Conservation (phyloP, 2,797 vertebrate genomes). For the Pogoniulus pusillus region DNA sequence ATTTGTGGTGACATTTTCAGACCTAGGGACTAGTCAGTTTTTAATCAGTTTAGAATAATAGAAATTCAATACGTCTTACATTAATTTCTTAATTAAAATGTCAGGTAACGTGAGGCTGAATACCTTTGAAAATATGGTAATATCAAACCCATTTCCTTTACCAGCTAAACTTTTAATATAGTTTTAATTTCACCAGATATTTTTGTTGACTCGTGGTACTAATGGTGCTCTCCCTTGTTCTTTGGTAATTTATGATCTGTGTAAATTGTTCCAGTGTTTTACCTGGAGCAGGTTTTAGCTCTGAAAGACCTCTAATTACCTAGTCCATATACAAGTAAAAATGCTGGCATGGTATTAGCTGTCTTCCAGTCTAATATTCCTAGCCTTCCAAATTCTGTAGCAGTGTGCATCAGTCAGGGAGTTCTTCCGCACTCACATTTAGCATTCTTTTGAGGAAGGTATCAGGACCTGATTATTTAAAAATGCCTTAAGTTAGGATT, state of each 20-base stretch:
- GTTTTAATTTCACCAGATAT: slow-evolving; percentile 13
- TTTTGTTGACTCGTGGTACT: not conserved
- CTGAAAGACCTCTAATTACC: not conserved
- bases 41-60: slow-evolving; percentile 52
- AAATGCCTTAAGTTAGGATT: not conserved
- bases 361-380: not conserved
- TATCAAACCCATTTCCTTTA: slow-evolving; percentile 35
- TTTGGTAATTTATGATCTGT: not conserved
- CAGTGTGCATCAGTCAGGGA: fast-evolving
- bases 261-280: not conserved
- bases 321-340: not conserved
- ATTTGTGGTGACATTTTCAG: slow-evolving; percentile 44
- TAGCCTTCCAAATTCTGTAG: not conserved
- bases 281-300: not conserved
- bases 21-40: slow-evolving; percentile 25
- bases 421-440: not conserved
- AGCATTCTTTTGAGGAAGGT: not conserved
- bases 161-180: not conserved
- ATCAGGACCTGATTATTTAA: not conserved
- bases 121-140: slow-evolving; percentile 20
- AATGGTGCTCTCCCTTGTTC: not conserved
- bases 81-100: slow-evolving; percentile 51
- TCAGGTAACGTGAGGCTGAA: slow-evolving; percentile 15
- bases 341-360: not conserved
- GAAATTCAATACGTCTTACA: slow-evolving; percentile 24